Conservation (phyloP, 1,140 invertebrate species). For the Bradysia coprophila region DNA sequence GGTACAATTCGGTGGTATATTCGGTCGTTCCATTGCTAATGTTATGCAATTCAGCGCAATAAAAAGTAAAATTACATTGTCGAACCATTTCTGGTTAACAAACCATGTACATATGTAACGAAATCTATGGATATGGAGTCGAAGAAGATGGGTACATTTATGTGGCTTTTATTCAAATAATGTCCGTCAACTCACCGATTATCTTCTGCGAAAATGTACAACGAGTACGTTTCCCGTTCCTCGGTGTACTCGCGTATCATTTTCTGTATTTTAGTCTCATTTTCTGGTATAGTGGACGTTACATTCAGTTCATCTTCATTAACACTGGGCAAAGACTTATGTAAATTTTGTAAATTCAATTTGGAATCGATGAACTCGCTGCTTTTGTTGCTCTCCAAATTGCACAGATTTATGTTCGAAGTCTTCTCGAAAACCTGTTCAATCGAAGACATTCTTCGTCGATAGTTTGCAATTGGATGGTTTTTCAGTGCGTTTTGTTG, state of each 20-base stretch:
- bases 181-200: constrained; percentile 36
- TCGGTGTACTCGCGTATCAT: constrained; percentile 30
- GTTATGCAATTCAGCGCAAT: constrained; percentile 97
- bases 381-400: constrained; percentile 19
- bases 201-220: constrained; percentile 66
- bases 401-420: constrained; percentile 12
- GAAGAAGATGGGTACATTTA: background rate
- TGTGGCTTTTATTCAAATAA: background rate
- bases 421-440: constrained; percentile 20
- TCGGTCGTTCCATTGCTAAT: constrained; percentile 95
- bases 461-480: constrained; percentile 11
- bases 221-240: constrained; percentile 61
- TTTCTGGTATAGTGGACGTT: constrained; percentile 14
- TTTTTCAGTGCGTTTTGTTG: constrained; percentile 8
- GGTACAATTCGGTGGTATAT: constrained; percentile 83
- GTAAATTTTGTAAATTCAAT: constrained; percentile 21
- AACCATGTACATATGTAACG: constrained; percentile 61
- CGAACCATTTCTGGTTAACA: constrained; percentile 88
- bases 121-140: constrained; percentile 36
- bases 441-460: constrained; percentile 21
- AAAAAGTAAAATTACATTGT: constrained; percentile 88
- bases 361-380: constrained; percentile 22
- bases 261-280: background rate
- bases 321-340: constrained; percentile 16
- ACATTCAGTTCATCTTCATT: constrained; percentile 16